Evolutionary conservation across 2,113 vertebrate species (phyloP).

Genomic region (Cinclus cinclus): DNA sequence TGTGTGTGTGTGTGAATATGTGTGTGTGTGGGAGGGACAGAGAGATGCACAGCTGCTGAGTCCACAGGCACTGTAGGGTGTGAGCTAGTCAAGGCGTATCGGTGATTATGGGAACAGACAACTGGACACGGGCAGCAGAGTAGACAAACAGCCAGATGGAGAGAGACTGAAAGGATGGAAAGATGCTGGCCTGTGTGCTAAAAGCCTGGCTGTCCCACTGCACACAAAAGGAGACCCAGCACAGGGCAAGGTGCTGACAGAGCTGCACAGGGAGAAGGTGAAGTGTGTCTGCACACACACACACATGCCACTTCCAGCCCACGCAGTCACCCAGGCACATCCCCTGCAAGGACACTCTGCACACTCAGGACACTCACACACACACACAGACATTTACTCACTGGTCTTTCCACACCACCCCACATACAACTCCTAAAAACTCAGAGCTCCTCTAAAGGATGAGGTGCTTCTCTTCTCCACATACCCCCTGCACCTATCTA

Average conservation of each 20-base stretch:
- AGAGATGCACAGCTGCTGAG: conserved; percentile 64
- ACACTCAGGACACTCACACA: neutral
- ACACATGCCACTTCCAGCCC: neutral
- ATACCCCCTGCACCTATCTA: neutral
- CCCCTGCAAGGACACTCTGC: neutral
- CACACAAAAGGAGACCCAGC: neutral
- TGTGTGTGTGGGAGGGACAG: conserved; percentile 35
- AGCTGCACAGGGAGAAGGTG: neutral
- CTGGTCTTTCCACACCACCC: neutral
- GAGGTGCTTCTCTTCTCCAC: neutral
- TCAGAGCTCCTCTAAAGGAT: neutral
- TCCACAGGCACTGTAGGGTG: conserved; percentile 62
- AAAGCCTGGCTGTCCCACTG: neutral
- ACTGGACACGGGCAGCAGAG: neutral
- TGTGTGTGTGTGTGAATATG: conserved; percentile 25
- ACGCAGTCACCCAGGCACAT: rapidly evolving
- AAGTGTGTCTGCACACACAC: neutral
- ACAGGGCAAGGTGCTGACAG: neutral
- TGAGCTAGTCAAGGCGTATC: conserved; percentile 4
- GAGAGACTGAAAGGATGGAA: neutral
- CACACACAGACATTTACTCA: neutral
- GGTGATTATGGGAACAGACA: conserved; percentile 10
- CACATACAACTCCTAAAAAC: neutral
- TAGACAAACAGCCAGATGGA: neutral
- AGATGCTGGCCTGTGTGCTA: neutral